Conservation (phyloP, 2,113 vertebrate species). For the Ictalurus punctatus region DNA sequence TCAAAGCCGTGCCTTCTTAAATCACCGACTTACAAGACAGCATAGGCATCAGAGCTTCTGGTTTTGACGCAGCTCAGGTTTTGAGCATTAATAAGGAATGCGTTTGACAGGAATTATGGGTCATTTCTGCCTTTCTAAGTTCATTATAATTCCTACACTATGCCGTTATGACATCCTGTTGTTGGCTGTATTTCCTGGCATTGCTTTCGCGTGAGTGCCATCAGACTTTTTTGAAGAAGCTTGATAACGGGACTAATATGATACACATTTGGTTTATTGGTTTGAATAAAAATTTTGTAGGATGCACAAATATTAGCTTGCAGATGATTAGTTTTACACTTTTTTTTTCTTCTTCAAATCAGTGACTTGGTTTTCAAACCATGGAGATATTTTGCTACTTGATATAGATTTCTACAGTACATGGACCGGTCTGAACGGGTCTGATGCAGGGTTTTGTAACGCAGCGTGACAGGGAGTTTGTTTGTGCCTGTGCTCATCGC, state of each 20-base stretch:
- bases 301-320: not conserved
- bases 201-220: not conserved
- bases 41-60: not conserved
- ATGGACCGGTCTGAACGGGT: not conserved
- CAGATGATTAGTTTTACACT: not conserved
- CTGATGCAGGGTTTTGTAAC: not conserved
- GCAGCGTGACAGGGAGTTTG: not conserved
- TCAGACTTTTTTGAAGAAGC: not conserved
- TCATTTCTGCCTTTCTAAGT: not conserved
- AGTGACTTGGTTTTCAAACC: not conserved
- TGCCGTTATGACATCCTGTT: not conserved
- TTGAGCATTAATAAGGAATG: not conserved
- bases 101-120: not conserved
- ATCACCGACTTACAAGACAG: not conserved
- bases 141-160: not conserved
- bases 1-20: not conserved
- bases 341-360: not conserved
- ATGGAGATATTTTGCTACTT: not conserved
- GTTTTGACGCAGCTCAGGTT: not conserved
- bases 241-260: not conserved
- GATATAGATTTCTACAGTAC: not conserved
- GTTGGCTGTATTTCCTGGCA: not conserved
- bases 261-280: not conserved
- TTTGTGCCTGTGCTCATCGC: constrained; percentile 2
- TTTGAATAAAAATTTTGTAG: not conserved